Evolutionary conservation across 2,888 invertebrate genomes (phyloP).

Genomic region (Apotomis turbidana): DNA sequence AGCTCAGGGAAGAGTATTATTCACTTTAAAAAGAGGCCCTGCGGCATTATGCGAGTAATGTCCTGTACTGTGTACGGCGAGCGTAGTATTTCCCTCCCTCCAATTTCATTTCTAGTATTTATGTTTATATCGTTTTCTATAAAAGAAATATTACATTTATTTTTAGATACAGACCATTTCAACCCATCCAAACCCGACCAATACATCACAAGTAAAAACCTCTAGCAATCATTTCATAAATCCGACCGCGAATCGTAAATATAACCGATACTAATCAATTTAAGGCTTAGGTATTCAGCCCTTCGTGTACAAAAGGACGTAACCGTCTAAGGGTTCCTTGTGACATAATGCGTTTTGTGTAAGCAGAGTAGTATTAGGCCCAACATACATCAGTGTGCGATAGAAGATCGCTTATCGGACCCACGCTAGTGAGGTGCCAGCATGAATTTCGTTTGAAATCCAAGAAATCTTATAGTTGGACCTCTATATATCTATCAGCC

Average conservation of each 20-base stretch:
- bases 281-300: constrained; percentile 35
- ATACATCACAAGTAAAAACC: constrained; percentile 14
- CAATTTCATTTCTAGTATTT: too few relatives aligned
- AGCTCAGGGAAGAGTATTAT: too few relatives aligned
- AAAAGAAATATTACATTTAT: too few relatives aligned
- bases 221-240: constrained; percentile 32
- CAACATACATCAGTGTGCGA: constrained; percentile 62
- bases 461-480: too few relatives aligned
- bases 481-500: too few relatives aligned
- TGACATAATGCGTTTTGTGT: constrained; percentile 17
- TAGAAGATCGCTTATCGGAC: constrained; percentile 63
- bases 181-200: background rate
- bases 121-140: too few relatives aligned
- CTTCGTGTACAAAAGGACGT: background rate
- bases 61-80: too few relatives aligned
- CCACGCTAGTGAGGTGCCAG: constrained; percentile 36
- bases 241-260: constrained; percentile 27
- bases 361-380: constrained; percentile 49
- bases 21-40: too few relatives aligned
- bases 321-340: background rate
- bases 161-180: background rate
- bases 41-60: too few relatives aligned
- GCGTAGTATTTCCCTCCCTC: too few relatives aligned
- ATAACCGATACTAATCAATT: constrained; percentile 44
- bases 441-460: background rate